Conservation (phyloP, 1,140 invertebrate species). For the Arctopsyche grandis region DNA sequence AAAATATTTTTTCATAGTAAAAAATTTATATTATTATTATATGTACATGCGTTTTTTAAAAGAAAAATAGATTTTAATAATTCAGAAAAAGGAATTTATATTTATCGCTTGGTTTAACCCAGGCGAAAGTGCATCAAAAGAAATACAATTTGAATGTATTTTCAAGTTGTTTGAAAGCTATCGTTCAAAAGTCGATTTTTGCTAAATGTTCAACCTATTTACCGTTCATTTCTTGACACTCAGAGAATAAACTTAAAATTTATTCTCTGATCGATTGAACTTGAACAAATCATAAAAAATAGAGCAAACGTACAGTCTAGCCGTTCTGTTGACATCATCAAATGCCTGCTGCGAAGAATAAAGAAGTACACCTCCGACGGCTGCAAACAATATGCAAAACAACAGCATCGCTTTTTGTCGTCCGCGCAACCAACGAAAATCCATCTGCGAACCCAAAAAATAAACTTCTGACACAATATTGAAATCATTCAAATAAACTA, state of each 20-base stretch:
- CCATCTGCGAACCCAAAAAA: slow-evolving; percentile 17
- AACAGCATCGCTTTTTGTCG: background rate
- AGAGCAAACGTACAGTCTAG: slow-evolving; percentile 9
- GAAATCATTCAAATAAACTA: background rate
- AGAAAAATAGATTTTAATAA: too few relatives aligned
- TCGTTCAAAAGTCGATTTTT: too few relatives aligned
- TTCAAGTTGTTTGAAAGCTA: too few relatives aligned
- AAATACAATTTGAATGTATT: too few relatives aligned
- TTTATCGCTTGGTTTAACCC: too few relatives aligned
- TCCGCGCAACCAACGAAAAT: background rate
- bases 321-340: slow-evolving; percentile 24
- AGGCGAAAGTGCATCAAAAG: too few relatives aligned
- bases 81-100: too few relatives aligned
- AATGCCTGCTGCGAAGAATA: slow-evolving; percentile 8
- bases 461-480: background rate
- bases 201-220: too few relatives aligned
- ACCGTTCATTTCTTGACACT: too few relatives aligned
- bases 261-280: background rate
- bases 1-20: too few relatives aligned
- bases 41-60: too few relatives aligned
- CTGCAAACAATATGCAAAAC: background rate
- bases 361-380: background rate
- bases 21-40: too few relatives aligned
- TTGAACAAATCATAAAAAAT: background rate
- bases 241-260: background rate